Evolutionary conservation across 2,113 vertebrate genomes (phyloP).

Genomic region (Sterna hirundo): DNA sequence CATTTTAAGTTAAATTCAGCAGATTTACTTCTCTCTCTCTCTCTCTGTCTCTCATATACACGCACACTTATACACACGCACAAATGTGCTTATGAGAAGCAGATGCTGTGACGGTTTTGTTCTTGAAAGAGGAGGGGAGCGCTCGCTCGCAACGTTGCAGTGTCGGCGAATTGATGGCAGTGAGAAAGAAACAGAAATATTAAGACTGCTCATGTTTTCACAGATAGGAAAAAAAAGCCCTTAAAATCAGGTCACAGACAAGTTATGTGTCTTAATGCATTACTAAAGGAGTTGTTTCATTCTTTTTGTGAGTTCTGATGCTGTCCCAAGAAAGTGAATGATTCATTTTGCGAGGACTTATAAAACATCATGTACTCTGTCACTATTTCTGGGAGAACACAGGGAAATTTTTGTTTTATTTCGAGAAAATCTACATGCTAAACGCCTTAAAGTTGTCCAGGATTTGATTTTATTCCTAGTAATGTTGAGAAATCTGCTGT

Average conservation of each 20-base stretch:
- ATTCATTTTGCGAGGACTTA: constrained; percentile 34
- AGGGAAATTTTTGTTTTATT: neutral
- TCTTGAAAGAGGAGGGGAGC: constrained; percentile 52
- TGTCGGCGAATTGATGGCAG: neutral
- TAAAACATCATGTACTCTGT: constrained; percentile 34
- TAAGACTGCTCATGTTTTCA: constrained; percentile 1
- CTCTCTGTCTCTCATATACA: neutral
- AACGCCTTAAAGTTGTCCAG: neutral
- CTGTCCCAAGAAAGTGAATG: constrained; percentile 3
- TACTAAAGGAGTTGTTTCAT: neutral
- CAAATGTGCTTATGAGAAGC: constrained; percentile 74
- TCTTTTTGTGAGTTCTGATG: neutral
- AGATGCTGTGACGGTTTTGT: constrained; percentile 66
- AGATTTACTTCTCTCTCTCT: constrained; percentile 36
- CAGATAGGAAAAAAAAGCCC: neutral
- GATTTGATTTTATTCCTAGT: neutral
- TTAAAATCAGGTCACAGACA: constrained; percentile 15
- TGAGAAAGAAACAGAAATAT: neutral
- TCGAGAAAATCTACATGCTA: neutral
- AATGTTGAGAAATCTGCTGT: neutral
- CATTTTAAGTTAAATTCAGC: constrained; percentile 56
- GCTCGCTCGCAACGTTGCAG: neutral
- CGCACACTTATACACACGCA: neutral
- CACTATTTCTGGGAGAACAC: neutral
- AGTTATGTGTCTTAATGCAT: neutral